Conservation (phyloP, 35 echinoderm and acorn worm species). For the Chiridota heheva region DNA sequence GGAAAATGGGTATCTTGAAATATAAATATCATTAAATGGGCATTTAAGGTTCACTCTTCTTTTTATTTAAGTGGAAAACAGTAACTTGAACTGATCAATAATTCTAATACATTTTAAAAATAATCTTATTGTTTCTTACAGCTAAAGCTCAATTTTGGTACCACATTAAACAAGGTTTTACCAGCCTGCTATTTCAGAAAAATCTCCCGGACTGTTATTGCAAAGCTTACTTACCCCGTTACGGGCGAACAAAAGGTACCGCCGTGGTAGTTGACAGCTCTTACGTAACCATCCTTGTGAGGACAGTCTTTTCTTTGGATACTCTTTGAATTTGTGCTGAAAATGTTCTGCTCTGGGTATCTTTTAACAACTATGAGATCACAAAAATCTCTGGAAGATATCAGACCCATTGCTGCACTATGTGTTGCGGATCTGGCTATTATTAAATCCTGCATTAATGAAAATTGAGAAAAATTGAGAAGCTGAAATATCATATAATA, state of each 20-base stretch:
- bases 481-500: too few relatives aligned
- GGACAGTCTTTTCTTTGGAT: conserved; percentile 81
- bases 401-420: conserved; percentile 96
- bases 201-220: too few relatives aligned
- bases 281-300: conserved; percentile 68
- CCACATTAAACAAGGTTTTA: too few relatives aligned
- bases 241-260: conserved; percentile 88
- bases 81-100: too few relatives aligned
- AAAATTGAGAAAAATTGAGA: background rate
- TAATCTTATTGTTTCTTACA: too few relatives aligned
- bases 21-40: too few relatives aligned
- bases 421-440: conserved; percentile 86
- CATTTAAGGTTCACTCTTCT: too few relatives aligned
- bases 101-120: too few relatives aligned
- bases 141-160: too few relatives aligned
- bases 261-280: conserved; percentile 92
- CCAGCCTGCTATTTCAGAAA: too few relatives aligned
- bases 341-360: conserved; percentile 63
- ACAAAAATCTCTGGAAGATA: conserved; percentile 91
- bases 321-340: conserved; percentile 89
- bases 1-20: too few relatives aligned
- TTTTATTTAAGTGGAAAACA: too few relatives aligned
- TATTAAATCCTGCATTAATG: conserved; percentile 71
- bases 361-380: conserved; percentile 72
- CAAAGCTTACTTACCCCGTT: conserved; percentile 56